Percentiles rank a stretch among this genome's conserved stretches.
Evolutionary conservation across 2,888 invertebrate genomes (phyloP).

Genomic region (Neelides folsomi): DNA sequence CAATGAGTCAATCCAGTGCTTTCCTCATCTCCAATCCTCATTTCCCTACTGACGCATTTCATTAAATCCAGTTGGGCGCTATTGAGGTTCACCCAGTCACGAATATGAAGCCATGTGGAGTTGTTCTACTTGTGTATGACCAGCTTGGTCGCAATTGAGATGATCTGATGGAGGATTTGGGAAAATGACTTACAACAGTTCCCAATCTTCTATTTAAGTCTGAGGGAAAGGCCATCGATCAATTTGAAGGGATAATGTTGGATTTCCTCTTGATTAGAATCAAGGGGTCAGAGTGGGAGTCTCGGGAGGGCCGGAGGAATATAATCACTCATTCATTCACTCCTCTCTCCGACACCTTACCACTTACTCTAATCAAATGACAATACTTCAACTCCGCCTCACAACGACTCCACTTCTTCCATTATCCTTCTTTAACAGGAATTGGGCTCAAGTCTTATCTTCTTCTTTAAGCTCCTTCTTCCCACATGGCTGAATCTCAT

Average conservation of each 20-base stretch:
- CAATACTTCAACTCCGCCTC: not conserved
- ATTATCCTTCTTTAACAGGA: not conserved
- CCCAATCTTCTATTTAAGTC: too few relatives aligned
- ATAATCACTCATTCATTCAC: too few relatives aligned
- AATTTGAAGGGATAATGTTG: constrained; percentile 30
- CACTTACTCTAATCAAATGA: not conserved
- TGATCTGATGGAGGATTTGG: too few relatives aligned
- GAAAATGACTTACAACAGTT: too few relatives aligned
- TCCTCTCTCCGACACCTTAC: not conserved
- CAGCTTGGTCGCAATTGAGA: too few relatives aligned
- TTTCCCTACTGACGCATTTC: too few relatives aligned
- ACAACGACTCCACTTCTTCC: constrained; percentile 1
- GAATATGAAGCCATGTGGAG: too few relatives aligned
- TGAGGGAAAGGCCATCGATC: constrained; percentile 19
- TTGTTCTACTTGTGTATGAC: too few relatives aligned
- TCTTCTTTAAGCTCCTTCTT: constrained; percentile 4
- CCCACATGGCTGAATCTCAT: constrained; percentile 1
- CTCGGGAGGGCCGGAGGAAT: not conserved
- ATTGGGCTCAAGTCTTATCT: not conserved
- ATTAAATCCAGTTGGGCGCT: too few relatives aligned
- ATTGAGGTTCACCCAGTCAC: too few relatives aligned
- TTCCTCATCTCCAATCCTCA: too few relatives aligned
- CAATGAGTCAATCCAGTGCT: too few relatives aligned
- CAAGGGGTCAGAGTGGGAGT: constrained; percentile 13
- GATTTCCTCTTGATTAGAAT: constrained; percentile 26